Base-by-base conservation (phyloP, 1,140 invertebrate species). In the Brachionus plicatilis region DNA sequence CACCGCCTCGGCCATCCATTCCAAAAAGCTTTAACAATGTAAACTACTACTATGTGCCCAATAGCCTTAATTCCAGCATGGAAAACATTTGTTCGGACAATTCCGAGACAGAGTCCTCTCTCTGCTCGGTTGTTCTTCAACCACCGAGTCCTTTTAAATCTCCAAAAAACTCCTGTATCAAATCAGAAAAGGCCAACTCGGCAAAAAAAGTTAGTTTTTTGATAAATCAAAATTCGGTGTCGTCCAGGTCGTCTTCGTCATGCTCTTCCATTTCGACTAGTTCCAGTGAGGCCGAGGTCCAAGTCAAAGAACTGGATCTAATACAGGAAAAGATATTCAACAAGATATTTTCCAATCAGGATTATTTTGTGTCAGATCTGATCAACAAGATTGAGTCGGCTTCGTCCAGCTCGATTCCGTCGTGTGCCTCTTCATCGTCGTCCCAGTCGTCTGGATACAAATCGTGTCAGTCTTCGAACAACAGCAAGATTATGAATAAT, bases 131-230 rank as follows among this genome's bases (percentile, higher is more conserved):
- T 6, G 43, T 76, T 29, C 20, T 76, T 0, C 72, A 76, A 50
- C 72, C 72, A 24, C 72, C 72, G 27, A 76, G 72, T 76, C 72
- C 72, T 37, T 76, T 76, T 50, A 76, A 76, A 33, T 76, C 72
- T 2, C 72, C 72, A 1, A 76, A 76, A 76, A 27, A 29, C 14
- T 47, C 41, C 17, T 76, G 41, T 24, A 20, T 50, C 5, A 76
- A 76, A 76, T 27, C 24, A 11, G 43, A 47, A 5, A 76, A 76
- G 11, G 3, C 17, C 1, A 6, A 27, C 6, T 27, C 12, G 20
- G 12, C 43, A 3, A 76, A 76, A 76, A 76, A 76, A 50, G 72
- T 76, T 50, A 76, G 72, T 50, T 76, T 76, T 33, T 27, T 76
- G 43, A 76, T 76, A 6, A 76, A 76, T 20, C 20, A 70, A 70